Evolutionary conservation across 2,797 vertebrate species (phyloP).

Genomic region (Gobio occitaniae): DNA sequence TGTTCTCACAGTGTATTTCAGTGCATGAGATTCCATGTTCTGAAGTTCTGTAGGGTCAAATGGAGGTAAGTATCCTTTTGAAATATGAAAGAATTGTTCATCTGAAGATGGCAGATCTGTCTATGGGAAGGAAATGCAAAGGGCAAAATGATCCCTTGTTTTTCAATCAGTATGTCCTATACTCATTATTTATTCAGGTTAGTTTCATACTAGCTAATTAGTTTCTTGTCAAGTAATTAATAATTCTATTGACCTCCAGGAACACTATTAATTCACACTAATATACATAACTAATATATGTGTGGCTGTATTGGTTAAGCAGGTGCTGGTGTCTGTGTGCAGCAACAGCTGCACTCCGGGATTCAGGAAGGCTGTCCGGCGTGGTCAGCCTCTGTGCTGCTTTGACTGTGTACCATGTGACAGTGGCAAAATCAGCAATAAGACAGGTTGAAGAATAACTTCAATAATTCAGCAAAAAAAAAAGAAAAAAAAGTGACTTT

Average conservation of each 20-base stretch:
- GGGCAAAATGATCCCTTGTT: neutral
- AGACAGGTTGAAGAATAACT: conserved; percentile 70
- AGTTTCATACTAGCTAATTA: neutral
- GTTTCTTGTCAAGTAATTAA: neutral
- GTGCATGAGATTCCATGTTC: conserved; percentile 78
- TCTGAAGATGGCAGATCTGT: conserved; percentile 21
- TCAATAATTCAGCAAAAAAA: neutral
- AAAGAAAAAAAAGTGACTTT: neutral
- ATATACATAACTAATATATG: conserved; percentile 7
- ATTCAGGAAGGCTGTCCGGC: conserved; percentile 78
- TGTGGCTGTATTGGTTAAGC: conserved; percentile 41
- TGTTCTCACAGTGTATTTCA: conserved; percentile 78
- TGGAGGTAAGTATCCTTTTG: conserved; percentile 73
- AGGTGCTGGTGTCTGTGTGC: conserved; percentile 78
- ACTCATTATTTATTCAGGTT: neutral
- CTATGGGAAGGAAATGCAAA: neutral
- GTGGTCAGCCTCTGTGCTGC: conserved; percentile 79
- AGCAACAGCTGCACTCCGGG: conserved; percentile 75
- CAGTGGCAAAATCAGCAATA: conserved; percentile 78
- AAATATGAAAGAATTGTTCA: conserved; percentile 1
- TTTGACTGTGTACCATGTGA: conserved; percentile 84
- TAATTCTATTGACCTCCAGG: neutral
- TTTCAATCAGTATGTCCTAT: neutral
- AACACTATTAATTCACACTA: neutral
- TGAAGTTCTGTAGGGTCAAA: conserved; percentile 80